Evolutionary conservation across 2,888 invertebrate species (phyloP).

Genomic region (Troglohyphantes excavatus): DNA sequence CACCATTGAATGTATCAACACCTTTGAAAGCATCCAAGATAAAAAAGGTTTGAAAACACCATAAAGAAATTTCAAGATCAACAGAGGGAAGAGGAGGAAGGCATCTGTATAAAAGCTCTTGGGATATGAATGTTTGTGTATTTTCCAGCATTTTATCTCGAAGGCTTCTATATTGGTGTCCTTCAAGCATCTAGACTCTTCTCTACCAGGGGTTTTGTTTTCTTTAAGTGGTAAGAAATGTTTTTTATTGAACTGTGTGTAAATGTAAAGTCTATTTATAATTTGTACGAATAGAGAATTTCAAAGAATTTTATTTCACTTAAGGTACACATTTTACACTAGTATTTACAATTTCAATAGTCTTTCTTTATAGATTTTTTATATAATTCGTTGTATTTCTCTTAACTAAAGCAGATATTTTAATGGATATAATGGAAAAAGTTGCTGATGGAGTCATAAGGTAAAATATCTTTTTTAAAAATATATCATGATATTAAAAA

Average conservation of each 20-base stretch:
- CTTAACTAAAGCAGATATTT: conserved; percentile 81
- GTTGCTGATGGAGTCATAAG: conserved; percentile 82
- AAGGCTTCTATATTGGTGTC: conserved; percentile 31
- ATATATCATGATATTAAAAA: not conserved
- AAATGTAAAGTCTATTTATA: too few relatives aligned
- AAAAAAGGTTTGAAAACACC: too few relatives aligned
- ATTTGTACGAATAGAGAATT: too few relatives aligned
- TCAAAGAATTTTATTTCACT: not conserved
- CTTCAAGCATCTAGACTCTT: not conserved
- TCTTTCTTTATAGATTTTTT: not conserved
- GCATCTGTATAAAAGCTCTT: conserved; percentile 43
- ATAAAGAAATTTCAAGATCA: too few relatives aligned
- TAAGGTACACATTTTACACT: not conserved
- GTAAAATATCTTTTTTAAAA: conserved; percentile 80
- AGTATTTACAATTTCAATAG: not conserved
- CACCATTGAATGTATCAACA: too few relatives aligned
- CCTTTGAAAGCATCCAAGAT: too few relatives aligned
- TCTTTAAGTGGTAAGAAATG: not conserved
- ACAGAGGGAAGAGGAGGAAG: not conserved
- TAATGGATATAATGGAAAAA: conserved; percentile 83
- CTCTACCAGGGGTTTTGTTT: not conserved
- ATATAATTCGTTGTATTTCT: not conserved
- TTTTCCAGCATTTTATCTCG: conserved; percentile 46
- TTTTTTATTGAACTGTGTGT: too few relatives aligned
- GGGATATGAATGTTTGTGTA: conserved; percentile 52